phyloP scores from a whole-genome alignment of 2,797 vertebrate species.

The Iguana delicatissima region DNA sequence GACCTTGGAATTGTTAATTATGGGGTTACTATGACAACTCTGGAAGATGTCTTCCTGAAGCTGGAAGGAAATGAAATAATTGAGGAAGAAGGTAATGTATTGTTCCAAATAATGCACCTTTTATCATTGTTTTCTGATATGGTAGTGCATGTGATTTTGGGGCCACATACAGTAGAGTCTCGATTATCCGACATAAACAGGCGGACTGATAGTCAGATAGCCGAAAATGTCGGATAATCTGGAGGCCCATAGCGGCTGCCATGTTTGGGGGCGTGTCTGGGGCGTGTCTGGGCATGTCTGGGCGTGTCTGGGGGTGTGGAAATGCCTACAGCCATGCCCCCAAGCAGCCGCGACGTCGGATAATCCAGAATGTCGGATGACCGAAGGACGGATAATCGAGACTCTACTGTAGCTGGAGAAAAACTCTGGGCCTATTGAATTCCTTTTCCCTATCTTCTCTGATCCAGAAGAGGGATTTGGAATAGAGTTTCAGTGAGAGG shows the following conservation, averaged over 20 bases:
- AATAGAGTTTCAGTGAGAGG: not conserved
- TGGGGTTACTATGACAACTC: constrained; percentile 89
- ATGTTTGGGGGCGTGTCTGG: too few relatives aligned
- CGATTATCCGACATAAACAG: too few relatives aligned
- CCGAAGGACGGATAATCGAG: too few relatives aligned
- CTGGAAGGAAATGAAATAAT: constrained; percentile 83
- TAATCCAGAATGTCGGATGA: too few relatives aligned
- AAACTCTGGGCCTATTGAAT: not conserved
- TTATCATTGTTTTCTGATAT: not conserved
- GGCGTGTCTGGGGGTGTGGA: too few relatives aligned
- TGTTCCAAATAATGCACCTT: not conserved
- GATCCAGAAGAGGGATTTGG: not conserved
- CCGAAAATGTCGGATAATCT: too few relatives aligned
- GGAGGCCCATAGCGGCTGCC: too few relatives aligned
- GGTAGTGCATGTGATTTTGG: not conserved
- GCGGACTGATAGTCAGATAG: too few relatives aligned
- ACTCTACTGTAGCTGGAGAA: not conserved
- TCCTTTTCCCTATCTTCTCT: not conserved
- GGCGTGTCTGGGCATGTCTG: too few relatives aligned
- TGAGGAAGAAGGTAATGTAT: constrained; percentile 81
- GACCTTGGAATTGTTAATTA: constrained; percentile 85
- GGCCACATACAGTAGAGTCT: not conserved
- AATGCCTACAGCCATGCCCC: too few relatives aligned
- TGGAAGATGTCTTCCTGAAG: constrained; percentile 90
- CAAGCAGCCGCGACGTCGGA: too few relatives aligned